phyloP scores from a whole-genome alignment of 2,888 invertebrate species.

The Orthosia cruda region DNA sequence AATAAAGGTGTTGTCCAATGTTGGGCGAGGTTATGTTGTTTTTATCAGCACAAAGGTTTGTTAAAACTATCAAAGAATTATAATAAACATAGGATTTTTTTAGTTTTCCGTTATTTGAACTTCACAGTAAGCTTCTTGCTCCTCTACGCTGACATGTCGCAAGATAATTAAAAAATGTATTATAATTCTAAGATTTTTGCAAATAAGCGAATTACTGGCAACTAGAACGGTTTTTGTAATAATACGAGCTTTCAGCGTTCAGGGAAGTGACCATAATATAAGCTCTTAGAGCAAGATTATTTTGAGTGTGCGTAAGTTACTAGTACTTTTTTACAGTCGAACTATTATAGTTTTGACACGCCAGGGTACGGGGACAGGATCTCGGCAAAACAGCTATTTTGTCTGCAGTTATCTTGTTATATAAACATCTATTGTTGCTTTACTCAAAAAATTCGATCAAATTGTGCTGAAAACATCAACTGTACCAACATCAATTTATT shows the following conservation, averaged over 20 bases:
- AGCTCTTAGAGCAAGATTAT: too few relatives aligned
- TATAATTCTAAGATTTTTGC: too few relatives aligned
- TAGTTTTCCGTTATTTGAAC: neutral
- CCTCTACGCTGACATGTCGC: neutral
- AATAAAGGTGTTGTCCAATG: slow-evolving; percentile 7
- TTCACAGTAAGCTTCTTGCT: neutral
- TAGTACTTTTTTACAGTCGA: too few relatives aligned
- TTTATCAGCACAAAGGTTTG: slow-evolving; percentile 38
- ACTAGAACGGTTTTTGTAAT: neutral
- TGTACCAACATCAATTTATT: slow-evolving; percentile 34
- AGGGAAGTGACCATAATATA: too few relatives aligned
- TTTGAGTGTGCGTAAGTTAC: too few relatives aligned
- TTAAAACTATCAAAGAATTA: neutral
- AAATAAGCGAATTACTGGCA: neutral
- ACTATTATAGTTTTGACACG: too few relatives aligned
- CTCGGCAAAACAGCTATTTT: too few relatives aligned
- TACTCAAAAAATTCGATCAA: neutral
- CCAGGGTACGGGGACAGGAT: too few relatives aligned
- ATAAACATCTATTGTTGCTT: neutral
- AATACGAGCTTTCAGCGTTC: too few relatives aligned
- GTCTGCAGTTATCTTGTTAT: too few relatives aligned
- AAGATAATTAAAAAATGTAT: too few relatives aligned
- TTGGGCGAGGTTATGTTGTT: slow-evolving; percentile 26
- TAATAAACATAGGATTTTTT: neutral
- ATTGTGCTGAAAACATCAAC: slow-evolving; percentile 50